Evolutionary conservation across 2,888 invertebrate genomes (phyloP).

Genomic region (Torymus aiolomorphi): DNA sequence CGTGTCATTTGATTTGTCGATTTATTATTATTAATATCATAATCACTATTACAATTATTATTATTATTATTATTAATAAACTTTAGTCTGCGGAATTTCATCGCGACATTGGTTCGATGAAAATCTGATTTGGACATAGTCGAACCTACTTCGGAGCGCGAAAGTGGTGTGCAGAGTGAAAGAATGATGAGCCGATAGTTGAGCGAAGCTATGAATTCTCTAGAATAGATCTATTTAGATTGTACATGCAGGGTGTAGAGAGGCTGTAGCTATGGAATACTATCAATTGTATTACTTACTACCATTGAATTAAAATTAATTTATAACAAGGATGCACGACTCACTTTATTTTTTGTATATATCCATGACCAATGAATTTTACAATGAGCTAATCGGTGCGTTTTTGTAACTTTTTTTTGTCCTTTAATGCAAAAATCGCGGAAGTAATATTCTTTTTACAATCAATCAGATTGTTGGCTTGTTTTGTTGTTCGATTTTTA

Average conservation of each 20-base stretch:
- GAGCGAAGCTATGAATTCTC: constrained; percentile 37
- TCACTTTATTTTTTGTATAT: constrained; percentile 1
- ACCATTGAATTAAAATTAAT: constrained; percentile 61
- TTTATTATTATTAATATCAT: too few species aligned
- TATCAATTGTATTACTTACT: constrained; percentile 64
- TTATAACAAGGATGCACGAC: constrained; percentile 16
- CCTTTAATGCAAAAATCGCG: too few species aligned
- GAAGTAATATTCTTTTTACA: too few species aligned
- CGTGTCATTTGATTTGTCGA: too few species aligned
- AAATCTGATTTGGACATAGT: not conserved
- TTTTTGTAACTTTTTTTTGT: too few species aligned
- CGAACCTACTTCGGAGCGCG: constrained; percentile 24
- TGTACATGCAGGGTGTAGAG: constrained; percentile 64
- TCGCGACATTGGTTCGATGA: not conserved
- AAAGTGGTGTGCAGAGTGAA: not conserved
- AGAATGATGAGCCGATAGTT: constrained; percentile 20
- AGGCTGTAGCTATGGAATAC: constrained; percentile 65
- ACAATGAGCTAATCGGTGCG: too few species aligned
- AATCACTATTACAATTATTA: too few species aligned
- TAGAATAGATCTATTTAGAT: constrained; percentile 60
- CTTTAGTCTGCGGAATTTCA: too few species aligned
- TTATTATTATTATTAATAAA: too few species aligned
- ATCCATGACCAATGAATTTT: not conserved
- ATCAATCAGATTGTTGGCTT: not conserved
- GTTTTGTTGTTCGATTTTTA: too few species aligned